These are phyloP conservation scores for Hydractinia echinata DNA, from an alignment of 30 jellyfish, hydroid and myxozoan genomes.

Conservation along the genomic window DNA sequence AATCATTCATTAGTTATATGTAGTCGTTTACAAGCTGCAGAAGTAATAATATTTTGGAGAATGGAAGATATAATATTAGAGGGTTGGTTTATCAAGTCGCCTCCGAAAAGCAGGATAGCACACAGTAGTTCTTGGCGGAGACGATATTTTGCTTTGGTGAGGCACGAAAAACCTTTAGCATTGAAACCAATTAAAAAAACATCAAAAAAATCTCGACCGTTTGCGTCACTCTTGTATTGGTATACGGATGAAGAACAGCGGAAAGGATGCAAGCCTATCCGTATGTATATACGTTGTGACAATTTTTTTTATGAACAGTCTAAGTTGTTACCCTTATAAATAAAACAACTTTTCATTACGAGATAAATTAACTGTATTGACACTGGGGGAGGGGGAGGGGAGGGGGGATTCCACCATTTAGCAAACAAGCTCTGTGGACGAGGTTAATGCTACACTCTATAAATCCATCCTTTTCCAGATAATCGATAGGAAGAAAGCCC, in stretches of 20 bases:
- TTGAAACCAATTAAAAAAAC: not conserved
- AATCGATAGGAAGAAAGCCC: too few relatives aligned
- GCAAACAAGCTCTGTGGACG: too few relatives aligned
- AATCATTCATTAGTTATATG: too few relatives aligned
- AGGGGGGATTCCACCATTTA: too few relatives aligned
- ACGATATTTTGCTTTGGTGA: constrained; percentile 13
- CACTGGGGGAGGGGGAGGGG: too few relatives aligned
- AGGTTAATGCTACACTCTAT: too few relatives aligned
- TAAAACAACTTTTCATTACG: too few relatives aligned
- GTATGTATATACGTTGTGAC: not conserved
- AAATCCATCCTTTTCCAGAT: too few relatives aligned
- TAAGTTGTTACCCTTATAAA: too few relatives aligned
- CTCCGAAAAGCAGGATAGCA: not conserved
- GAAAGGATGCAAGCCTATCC: not conserved
- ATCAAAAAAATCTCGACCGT: not conserved
- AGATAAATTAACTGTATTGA: too few relatives aligned
- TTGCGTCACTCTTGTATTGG: not conserved
- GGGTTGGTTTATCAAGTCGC: not conserved
- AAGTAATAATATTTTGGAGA: not conserved
- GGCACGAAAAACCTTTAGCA: not conserved
- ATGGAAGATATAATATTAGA: not conserved
- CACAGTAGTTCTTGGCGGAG: not conserved
- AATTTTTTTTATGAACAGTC: too few relatives aligned
- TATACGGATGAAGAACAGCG: not conserved
- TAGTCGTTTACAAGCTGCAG: too few relatives aligned